Evolutionary conservation across 2,888 invertebrate species (phyloP).

Genomic region (Tetragonula carbonaria): DNA sequence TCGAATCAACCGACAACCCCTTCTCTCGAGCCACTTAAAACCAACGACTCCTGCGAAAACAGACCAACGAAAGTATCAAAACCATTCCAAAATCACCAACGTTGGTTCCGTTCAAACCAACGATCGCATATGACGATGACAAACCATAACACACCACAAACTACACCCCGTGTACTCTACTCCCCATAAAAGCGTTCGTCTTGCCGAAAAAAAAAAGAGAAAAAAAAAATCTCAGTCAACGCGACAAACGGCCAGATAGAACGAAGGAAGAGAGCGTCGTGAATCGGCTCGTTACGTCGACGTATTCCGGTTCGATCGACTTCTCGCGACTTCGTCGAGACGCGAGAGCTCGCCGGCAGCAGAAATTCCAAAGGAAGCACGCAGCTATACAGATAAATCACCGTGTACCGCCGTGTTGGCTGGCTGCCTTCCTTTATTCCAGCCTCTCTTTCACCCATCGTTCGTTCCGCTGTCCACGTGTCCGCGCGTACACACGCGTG

Average conservation of each 20-base stretch:
- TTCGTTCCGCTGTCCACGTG: conserved; percentile 55
- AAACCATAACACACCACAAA: not conserved
- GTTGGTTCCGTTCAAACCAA: not conserved
- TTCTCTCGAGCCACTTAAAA: too few species aligned
- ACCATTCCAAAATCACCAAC: too few species aligned
- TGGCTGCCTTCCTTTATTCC: conserved; percentile 41
- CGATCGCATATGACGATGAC: not conserved
- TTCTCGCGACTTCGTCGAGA: conserved; percentile 39
- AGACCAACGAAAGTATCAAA: too few species aligned
- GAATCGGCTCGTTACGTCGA: conserved; percentile 53
- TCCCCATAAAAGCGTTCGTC: not conserved
- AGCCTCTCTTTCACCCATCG: conserved; percentile 56
- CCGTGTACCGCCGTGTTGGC: conserved; percentile 18
- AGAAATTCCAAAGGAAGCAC: conserved; percentile 51
- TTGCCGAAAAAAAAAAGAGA: conserved; percentile 11
- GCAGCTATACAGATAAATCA: conserved; percentile 64
- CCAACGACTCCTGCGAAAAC: too few species aligned
- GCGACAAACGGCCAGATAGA: not conserved
- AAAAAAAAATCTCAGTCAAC: conserved; percentile 16
- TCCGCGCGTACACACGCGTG: conserved; percentile 21
- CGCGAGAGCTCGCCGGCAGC: conserved; percentile 19
- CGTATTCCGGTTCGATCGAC: conserved; percentile 60
- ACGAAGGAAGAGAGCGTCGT: conserved; percentile 7
- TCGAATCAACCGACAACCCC: too few species aligned
- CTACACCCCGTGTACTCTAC: too few species aligned